phyloP scores from a whole-genome alignment of 1,140 invertebrate species.

The Geopemphigus sp. region DNA sequence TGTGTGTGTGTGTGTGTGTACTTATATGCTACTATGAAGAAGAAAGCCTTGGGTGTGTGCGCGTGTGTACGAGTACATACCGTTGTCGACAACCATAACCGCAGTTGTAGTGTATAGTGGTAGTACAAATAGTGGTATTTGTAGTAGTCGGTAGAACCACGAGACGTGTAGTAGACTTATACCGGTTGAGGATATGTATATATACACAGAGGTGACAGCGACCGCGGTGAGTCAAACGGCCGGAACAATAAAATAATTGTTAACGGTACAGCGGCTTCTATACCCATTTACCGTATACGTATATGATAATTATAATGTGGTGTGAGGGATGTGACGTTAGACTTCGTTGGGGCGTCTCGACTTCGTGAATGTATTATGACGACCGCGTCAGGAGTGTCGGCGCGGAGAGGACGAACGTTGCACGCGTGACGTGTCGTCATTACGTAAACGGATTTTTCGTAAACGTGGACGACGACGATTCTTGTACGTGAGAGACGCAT shows the following conservation, averaged over 20 bases:
- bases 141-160: background rate
- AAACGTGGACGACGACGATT: too few relatives aligned
- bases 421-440: too few relatives aligned
- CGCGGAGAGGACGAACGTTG: too few relatives aligned
- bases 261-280: background rate
- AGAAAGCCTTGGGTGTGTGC: background rate
- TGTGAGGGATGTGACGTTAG: too few relatives aligned
- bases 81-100: background rate
- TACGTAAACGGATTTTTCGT: too few relatives aligned
- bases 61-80: background rate
- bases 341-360: too few relatives aligned
- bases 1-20: background rate
- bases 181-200: background rate
- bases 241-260: conserved; percentile 32
- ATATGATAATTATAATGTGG: too few relatives aligned
- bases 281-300: background rate
- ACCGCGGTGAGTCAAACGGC: background rate
- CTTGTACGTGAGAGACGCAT: too few relatives aligned
- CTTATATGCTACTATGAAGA: background rate
- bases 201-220: too few relatives aligned
- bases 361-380: too few relatives aligned
- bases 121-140: background rate
- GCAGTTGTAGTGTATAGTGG: background rate
- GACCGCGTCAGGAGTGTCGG: too few relatives aligned
- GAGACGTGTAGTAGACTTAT: background rate